phyloP scores from a whole-genome alignment of 2,113 vertebrate species.

The Lipophrys pholis region DNA sequence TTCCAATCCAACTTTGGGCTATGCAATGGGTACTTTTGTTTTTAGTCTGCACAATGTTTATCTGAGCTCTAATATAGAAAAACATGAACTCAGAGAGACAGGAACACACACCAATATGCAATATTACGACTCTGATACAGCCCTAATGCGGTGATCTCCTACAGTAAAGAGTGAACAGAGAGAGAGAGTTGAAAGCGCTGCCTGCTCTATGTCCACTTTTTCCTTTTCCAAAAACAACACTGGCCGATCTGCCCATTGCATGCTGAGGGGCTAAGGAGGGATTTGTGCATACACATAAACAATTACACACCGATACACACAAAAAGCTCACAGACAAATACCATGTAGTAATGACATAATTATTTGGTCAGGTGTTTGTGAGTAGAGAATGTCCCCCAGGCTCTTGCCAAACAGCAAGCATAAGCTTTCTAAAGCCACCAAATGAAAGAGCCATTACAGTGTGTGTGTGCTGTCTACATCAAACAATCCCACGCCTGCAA shows the following conservation, averaged over 20 bases:
- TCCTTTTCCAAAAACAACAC: conserved; percentile 68
- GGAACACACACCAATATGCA: background rate
- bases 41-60: too few relatives aligned
- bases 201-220: conserved; percentile 44
- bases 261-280: conserved; percentile 9
- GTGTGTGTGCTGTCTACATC: background rate
- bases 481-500: conserved; percentile 4
- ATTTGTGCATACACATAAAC: conserved; percentile 31
- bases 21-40: too few relatives aligned
- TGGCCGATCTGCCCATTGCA: conserved; percentile 47
- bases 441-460: conserved; percentile 27
- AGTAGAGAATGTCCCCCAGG: conserved; percentile 22
- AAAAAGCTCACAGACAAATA: conserved; percentile 22
- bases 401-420: conserved; percentile 47
- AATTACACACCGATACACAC: conserved; percentile 20
- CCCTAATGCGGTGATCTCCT: conserved; percentile 14
- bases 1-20: too few relatives aligned
- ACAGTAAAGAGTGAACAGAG: conserved; percentile 4
- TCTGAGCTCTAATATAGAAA: too few relatives aligned
- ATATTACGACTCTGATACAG: conserved; percentile 7
- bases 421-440: conserved; percentile 36
- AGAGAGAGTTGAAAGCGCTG: conserved; percentile 39
- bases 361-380: conserved; percentile 32
- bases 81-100: background rate
- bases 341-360: conserved; percentile 29